Percentiles rank a stretch among this genome's conserved stretches.
These are phyloP conservation scores for Mesoligia furuncula DNA, from an alignment of 2,888 invertebrate species.

Conservation along the genomic window DNA sequence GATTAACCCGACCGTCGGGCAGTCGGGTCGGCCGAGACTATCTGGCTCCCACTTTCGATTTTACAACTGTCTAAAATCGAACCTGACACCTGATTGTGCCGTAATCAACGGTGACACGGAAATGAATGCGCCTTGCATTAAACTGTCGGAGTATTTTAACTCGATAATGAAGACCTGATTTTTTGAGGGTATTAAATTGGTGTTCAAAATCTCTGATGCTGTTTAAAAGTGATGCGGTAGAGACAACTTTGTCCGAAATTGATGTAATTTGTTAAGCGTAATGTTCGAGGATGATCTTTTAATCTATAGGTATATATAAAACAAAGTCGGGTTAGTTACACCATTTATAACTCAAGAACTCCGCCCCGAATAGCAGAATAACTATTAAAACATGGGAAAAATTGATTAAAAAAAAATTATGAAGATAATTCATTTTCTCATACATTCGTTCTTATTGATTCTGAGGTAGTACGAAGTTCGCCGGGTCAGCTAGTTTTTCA, in stretches of 20 bases:
- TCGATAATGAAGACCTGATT: conserved; percentile 55
- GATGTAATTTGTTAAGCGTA: background rate
- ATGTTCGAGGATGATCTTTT: background rate
- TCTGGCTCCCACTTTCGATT: conserved; percentile 88
- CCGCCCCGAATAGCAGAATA: too few relatives aligned
- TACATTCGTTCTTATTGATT: too few relatives aligned
- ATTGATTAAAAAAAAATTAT: too few relatives aligned
- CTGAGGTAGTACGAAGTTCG: too few relatives aligned
- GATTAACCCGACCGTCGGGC: conserved; percentile 78
- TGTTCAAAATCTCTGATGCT: conserved; percentile 13
- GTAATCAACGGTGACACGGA: conserved; percentile 68
- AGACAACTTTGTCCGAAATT: conserved; percentile 16
- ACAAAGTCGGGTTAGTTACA: too few relatives aligned
- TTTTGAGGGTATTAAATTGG: conserved; percentile 37
- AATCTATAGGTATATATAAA: too few relatives aligned
- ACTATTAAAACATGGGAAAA: too few relatives aligned
- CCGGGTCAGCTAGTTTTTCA: conserved; percentile 6
- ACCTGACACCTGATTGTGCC: conserved; percentile 65
- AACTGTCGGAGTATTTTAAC: conserved; percentile 54
- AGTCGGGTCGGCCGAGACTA: conserved; percentile 73
- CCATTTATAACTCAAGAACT: too few relatives aligned
- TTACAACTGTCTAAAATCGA: conserved; percentile 82
- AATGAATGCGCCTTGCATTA: conserved; percentile 60
- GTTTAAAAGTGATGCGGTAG: conserved; percentile 20
- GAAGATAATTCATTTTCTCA: too few relatives aligned